Evolutionary conservation across 2,888 invertebrate genomes (phyloP).

Genomic region (Calliphora vomitoria): DNA sequence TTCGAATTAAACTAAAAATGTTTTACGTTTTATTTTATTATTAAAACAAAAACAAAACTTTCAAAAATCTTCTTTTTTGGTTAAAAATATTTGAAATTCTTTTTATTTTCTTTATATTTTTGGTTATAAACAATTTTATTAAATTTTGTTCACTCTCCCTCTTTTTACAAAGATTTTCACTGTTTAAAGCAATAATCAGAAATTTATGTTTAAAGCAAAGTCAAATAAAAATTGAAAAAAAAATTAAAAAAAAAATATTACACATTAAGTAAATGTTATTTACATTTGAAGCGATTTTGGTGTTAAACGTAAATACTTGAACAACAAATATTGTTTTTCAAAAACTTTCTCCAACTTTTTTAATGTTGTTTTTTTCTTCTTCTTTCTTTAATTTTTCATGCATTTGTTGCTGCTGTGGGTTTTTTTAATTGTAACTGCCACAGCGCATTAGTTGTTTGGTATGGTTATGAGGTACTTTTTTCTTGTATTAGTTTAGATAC

Average conservation of each 20-base stretch:
- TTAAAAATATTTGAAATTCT: neutral
- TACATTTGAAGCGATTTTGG: slow-evolving; percentile 13
- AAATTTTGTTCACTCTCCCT: slow-evolving; percentile 39
- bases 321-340: slow-evolving; percentile 17
- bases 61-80: neutral
- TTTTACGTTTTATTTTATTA: too few relatives aligned
- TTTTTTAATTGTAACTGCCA: neutral
- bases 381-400: neutral
- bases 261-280: slow-evolving; percentile 29
- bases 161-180: slow-evolving; percentile 9
- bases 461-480: neutral
- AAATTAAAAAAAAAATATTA: slow-evolving; percentile 20
- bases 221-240: neutral
- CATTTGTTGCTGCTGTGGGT: neutral
- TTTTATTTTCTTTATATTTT: neutral
- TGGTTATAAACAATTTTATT: too few relatives aligned
- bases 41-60: neutral
- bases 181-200: slow-evolving; percentile 35
- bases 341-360: slow-evolving; percentile 58
- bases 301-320: neutral
- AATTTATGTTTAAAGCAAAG: slow-evolving; percentile 15
- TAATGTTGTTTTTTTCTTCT: neutral
- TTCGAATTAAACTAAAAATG: too few relatives aligned
- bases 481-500: neutral
- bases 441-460: slow-evolving; percentile 2